Evolutionary conservation across 2,888 invertebrate species (phyloP).

Genomic region (Synanthedon vespiformis): DNA sequence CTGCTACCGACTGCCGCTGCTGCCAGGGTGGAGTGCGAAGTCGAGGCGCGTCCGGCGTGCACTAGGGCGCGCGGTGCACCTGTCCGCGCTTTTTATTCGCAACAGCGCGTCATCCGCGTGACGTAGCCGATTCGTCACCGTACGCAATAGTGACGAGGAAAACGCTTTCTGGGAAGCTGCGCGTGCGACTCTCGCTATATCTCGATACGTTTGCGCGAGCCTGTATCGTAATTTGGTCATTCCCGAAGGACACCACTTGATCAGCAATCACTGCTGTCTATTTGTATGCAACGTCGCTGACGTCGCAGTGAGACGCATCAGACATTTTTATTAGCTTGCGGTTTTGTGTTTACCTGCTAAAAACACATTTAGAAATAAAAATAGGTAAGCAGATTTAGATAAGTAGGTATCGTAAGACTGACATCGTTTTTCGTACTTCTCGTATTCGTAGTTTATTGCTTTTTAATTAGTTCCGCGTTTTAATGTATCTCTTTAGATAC

Average conservation of each 20-base stretch:
- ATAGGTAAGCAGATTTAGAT: too few relatives aligned
- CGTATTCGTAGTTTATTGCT: too few relatives aligned
- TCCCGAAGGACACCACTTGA: too few relatives aligned
- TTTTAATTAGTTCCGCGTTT: too few relatives aligned
- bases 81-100: conserved; percentile 40
- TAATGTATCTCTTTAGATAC: too few relatives aligned
- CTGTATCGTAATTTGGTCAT: neutral
- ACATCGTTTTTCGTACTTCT: too few relatives aligned
- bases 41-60: conserved; percentile 4
- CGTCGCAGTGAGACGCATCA: too few relatives aligned
- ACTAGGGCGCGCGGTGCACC: conserved; percentile 48
- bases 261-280: too few relatives aligned
- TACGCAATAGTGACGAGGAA: conserved; percentile 42
- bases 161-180: conserved; percentile 63
- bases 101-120: conserved; percentile 42
- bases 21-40: neutral
- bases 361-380: too few relatives aligned
- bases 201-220: conserved; percentile 1
- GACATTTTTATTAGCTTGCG: too few relatives aligned
- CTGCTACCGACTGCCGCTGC: neutral
- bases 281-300: neutral
- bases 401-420: too few relatives aligned
- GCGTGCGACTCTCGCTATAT: conserved; percentile 11
- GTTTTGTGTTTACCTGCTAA: too few relatives aligned
- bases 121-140: conserved; percentile 49